Conservation (phyloP, 2,113 vertebrate genomes). For the Euleptes europaea region DNA sequence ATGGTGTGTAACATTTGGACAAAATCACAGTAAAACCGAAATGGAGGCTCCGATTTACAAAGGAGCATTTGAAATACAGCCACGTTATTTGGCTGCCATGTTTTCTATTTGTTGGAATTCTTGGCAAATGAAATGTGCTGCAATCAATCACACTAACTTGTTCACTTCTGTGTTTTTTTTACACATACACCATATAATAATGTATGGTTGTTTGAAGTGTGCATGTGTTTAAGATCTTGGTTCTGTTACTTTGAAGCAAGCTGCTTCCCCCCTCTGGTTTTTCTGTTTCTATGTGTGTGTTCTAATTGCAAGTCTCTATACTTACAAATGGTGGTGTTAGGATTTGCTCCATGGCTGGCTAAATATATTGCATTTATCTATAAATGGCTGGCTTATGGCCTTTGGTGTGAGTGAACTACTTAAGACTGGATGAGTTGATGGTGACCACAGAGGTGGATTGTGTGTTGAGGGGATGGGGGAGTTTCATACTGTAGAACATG, state of each 20-base stretch:
- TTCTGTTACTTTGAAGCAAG: background rate
- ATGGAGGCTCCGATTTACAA: background rate
- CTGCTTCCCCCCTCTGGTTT: slow-evolving; percentile 27
- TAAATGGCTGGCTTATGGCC: background rate
- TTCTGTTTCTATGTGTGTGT: background rate
- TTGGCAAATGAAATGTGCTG: slow-evolving; percentile 27
- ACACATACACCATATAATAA: background rate
- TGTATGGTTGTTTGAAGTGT: slow-evolving; percentile 49
- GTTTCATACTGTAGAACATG: background rate
- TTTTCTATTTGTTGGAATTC: slow-evolving; percentile 5
- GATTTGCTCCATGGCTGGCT: background rate
- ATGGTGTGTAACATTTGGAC: background rate
- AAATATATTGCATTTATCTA: background rate
- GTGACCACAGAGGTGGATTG: background rate
- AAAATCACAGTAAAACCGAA: background rate
- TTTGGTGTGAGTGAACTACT: background rate
- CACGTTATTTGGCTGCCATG: background rate
- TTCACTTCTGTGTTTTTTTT: slow-evolving; percentile 20
- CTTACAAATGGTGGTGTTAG: background rate
- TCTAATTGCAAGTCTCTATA: slow-evolving; percentile 62
- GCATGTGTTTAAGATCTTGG: background rate
- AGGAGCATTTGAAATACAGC: background rate
- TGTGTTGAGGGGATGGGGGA: no score
- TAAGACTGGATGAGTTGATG: background rate
- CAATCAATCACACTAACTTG: background rate